Evolutionary conservation across 2,888 invertebrate genomes (phyloP).

Genomic region (Electrophaes corylata): DNA sequence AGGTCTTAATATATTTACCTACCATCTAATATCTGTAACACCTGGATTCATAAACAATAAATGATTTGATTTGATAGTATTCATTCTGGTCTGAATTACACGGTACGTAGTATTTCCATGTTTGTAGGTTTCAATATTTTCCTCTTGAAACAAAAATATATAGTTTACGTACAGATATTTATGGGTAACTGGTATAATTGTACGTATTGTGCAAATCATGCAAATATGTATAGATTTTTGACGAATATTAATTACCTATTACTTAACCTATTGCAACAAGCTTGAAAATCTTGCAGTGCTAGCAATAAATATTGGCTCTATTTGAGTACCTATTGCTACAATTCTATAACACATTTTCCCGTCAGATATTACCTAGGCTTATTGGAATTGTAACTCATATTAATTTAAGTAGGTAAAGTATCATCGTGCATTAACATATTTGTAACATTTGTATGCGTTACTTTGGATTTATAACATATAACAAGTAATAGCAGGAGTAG

Average conservation of each 20-base stretch:
- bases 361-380: background rate
- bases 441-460: background rate
- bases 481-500: background rate
- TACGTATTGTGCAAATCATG: background rate
- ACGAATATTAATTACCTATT: background rate
- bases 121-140: background rate
- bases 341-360: background rate
- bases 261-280: background rate
- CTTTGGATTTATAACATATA: background rate
- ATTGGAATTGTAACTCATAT: background rate
- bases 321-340: background rate
- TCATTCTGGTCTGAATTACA: too few relatives aligned
- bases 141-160: too few relatives aligned
- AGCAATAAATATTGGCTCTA: background rate
- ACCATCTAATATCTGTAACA: too few relatives aligned
- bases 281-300: background rate
- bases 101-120: background rate
- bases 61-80: too few relatives aligned
- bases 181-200: background rate
- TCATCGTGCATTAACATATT: background rate
- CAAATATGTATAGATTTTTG: background rate
- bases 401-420: background rate
- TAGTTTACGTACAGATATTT: background rate
- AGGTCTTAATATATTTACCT: too few relatives aligned
- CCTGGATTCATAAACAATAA: too few relatives aligned